phyloP scores from a whole-genome alignment of 2,113 vertebrate genomes.

The Sturnira hondurensis region DNA sequence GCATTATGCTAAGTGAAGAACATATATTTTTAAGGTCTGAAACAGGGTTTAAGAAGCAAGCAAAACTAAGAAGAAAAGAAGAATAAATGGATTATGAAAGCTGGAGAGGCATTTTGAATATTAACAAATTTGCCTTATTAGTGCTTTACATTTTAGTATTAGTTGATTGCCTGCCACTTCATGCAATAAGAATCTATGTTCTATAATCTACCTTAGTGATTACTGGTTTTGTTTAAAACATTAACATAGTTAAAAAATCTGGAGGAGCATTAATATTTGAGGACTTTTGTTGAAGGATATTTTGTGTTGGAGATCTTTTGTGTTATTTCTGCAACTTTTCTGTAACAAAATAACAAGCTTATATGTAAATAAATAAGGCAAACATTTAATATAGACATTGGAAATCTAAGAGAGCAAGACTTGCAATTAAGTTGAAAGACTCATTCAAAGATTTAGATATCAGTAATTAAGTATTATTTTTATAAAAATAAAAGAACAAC shows the following conservation, averaged over 20 bases:
- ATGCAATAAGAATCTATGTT: neutral
- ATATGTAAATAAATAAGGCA: neutral
- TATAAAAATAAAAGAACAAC: neutral
- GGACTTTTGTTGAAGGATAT: neutral
- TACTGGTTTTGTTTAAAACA: neutral
- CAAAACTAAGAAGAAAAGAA: conserved; percentile 76
- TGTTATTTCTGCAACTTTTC: neutral
- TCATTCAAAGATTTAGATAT: neutral
- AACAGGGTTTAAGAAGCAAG: conserved; percentile 71
- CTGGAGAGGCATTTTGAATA: conserved; percentile 70
- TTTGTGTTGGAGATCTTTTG: neutral
- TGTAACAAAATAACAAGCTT: neutral
- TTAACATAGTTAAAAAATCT: neutral
- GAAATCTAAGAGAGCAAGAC: neutral
- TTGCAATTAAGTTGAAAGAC: neutral
- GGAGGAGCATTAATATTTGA: neutral
- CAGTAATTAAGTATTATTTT: neutral
- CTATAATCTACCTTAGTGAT: neutral
- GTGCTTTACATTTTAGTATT: neutral
- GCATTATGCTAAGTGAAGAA: conserved; percentile 28
- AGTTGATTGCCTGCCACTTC: neutral
- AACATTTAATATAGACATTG: neutral
- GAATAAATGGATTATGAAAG: conserved; percentile 69
- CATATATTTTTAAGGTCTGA: conserved; percentile 71
- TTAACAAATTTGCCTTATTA: conserved; percentile 47